Conservation (phyloP, 2,797 vertebrate species). For the Helicolenus hilgendorfi region DNA sequence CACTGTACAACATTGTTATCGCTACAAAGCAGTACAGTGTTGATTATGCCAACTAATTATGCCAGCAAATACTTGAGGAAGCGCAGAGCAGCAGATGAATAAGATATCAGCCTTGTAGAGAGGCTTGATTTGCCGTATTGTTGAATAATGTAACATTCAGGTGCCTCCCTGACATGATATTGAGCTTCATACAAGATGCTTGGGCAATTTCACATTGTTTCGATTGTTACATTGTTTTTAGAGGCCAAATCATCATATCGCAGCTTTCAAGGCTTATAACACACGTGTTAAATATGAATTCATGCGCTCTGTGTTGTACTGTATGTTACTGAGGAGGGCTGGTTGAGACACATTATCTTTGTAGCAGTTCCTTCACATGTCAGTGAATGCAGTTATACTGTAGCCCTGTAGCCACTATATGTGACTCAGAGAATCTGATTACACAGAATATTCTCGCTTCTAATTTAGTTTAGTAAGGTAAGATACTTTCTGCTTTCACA, state of each 20-base stretch:
- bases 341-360: neutral
- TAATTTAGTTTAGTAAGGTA: neutral
- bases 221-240: conserved; percentile 27
- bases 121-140: conserved; percentile 53
- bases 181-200: conserved; percentile 37
- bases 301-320: neutral
- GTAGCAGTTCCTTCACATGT: neutral
- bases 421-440: neutral
- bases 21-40: conserved; percentile 63
- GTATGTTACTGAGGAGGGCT: neutral
- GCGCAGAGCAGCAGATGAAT: conserved; percentile 72
- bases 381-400: neutral
- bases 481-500: neutral
- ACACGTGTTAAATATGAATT: neutral
- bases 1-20: conserved; percentile 65
- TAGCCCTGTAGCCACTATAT: neutral
- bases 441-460: neutral
- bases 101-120: conserved; percentile 78
- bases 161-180: conserved; percentile 59
- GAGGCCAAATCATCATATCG: conserved; percentile 14
- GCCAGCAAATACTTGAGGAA: conserved; percentile 70
- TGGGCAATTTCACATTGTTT: conserved; percentile 43
- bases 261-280: neutral
- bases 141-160: conserved; percentile 67
- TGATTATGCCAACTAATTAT: conserved; percentile 83